Evolutionary conservation across 1,140 invertebrate genomes (phyloP), one percentile per base, ranked within the genome.

Genomic region (Antheraea mylitta): DNA sequence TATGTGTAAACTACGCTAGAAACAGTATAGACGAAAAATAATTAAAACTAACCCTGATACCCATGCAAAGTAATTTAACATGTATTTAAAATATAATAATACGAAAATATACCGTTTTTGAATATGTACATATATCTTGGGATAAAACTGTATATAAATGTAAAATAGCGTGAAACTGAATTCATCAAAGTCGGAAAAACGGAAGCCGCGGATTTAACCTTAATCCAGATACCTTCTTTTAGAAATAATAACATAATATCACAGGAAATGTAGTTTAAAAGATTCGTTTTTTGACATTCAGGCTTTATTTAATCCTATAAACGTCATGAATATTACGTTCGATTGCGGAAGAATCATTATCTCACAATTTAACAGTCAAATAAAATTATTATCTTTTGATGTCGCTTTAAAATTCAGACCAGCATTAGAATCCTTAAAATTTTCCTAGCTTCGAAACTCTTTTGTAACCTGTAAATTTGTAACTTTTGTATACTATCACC

Each of bases 51-150:
- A 53, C 16, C 0, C 9, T 11, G 16, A 16, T 16, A 11, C n/a
- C n/a, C n/a, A 53, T 16, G 45, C 45, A 53, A 53, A 53, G 1
- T 53, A 53, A 53, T 16, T 2, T 16, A 53, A 53, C 6, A n/a
- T n/a, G n/a, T n/a, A n/a, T n/a, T n/a, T n/a, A n/a, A n/a, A 53
- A 53, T 53, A 53, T 53, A 11, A 53, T 53, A 53, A 53, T 53
- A 0, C 45, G 9, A 5, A 53, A 10, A 16, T 53, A 53, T 53
- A 13, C 45, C 45, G 45, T 53, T 53, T n/a, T n/a, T n/a, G n/a
- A 30, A 4, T 2, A 30, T 30, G 4, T 53, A n/a, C 2, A 53
- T 53, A 53, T 53, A 53, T 53, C 16, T 13, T 13, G 45, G 5
- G 16, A 13, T 11, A 13, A 53, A 53, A 16, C 45, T 10, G 45